Conservation (phyloP, 2,113 vertebrate genomes). For the Tympanuchus pallidicinctus region DNA sequence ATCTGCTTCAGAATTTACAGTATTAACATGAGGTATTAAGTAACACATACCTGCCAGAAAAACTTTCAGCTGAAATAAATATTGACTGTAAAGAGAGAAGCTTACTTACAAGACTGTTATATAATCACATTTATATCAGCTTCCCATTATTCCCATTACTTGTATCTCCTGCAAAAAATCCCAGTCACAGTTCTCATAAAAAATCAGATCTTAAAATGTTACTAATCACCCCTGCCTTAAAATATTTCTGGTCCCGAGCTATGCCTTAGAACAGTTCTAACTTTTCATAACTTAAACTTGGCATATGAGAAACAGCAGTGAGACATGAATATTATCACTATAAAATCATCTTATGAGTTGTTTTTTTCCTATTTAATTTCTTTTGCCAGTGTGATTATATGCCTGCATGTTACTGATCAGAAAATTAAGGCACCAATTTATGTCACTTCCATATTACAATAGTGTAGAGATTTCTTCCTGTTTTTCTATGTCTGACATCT, state of each 20-base stretch:
- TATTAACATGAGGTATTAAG: not conserved
- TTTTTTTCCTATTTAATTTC: not conserved
- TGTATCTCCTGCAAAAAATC: constrained; percentile 31
- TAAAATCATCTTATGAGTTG: not conserved
- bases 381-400: not conserved
- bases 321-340: not conserved
- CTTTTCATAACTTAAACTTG: not conserved
- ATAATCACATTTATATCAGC: constrained; percentile 41
- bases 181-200: constrained; percentile 11
- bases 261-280: not conserved
- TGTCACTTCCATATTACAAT: not conserved
- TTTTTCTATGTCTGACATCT: not conserved
- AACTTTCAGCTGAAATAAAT: constrained; percentile 50
- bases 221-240: not conserved
- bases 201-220: not conserved
- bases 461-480: not conserved
- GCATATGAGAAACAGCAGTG: not conserved
- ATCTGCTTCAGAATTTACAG: not conserved
- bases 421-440: not conserved
- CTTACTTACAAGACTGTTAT: constrained; percentile 19
- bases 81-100: constrained; percentile 42
- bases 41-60: constrained; percentile 4
- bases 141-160: not conserved
- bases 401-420: not conserved
- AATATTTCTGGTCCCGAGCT: not conserved